These are phyloP conservation scores for Rhadina sibilatrix DNA, from an alignment of 2,113 vertebrate species.

Conservation along the genomic window DNA sequence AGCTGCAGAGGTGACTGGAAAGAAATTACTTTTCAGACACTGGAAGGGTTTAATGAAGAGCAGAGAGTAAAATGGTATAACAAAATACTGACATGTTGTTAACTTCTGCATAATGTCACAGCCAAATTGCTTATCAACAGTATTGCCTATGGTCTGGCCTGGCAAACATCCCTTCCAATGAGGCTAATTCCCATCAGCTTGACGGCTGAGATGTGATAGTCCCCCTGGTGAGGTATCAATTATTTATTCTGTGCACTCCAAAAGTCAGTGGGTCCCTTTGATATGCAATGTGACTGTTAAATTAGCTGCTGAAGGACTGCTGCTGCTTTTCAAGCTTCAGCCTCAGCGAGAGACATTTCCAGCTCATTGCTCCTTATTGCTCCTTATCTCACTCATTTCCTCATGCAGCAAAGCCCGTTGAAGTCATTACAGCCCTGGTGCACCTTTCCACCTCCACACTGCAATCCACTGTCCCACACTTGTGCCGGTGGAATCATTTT, in stretches of 20 bases:
- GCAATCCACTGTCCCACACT: background rate
- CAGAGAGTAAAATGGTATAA: background rate
- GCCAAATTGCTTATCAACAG: background rate
- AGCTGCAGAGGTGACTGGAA: background rate
- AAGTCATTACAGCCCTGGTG: background rate
- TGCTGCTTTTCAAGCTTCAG: background rate
- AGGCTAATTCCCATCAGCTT: conserved; percentile 29
- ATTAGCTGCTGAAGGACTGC: background rate
- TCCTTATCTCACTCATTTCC: background rate
- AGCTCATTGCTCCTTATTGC: background rate
- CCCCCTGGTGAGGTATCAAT: background rate
- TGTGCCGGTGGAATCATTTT: accelerated
- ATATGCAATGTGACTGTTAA: background rate
- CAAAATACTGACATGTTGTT: background rate
- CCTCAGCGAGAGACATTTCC: background rate
- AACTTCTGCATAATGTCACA: background rate
- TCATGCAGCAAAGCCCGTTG: background rate
- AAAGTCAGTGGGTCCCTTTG: conserved; percentile 27
- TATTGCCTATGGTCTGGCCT: background rate
- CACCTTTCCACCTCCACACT: background rate
- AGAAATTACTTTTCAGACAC: background rate
- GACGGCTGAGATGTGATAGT: background rate
- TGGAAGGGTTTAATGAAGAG: background rate
- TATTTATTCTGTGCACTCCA: conserved; percentile 21
- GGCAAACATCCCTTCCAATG: background rate